Base-by-base conservation (phyloP, 2,113 vertebrate species). In the Agapornis roseicollis region DNA sequence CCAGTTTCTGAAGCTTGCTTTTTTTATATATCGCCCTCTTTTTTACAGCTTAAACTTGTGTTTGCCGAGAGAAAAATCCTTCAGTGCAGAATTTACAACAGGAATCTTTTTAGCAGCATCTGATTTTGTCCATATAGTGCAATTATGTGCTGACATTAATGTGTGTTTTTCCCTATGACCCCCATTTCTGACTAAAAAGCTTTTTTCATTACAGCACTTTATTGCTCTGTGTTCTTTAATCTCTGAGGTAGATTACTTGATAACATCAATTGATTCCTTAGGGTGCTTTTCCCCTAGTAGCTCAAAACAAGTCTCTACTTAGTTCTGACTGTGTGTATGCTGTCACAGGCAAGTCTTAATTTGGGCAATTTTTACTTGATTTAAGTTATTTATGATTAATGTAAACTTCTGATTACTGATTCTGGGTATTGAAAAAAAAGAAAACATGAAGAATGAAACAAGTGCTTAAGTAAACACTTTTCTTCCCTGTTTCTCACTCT, bases 141-240 rank as follows among this genome's bases (percentile, higher is more conserved):
- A 83, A 74, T 96, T 83, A 88, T 31, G 64, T 90, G 53, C 76
- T 95, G 79, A 72, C 69, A 73, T 85, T 84, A 96, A 86, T 85
- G 81, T 85, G 79, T 70, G 37, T 37, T 93, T 95, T 94, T 93
- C 60, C 65, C 61, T 94, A 5, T 93, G 94, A 86, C 79, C 64
- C 46, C 50, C 60, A 85, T 93, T 93, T 95, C 82, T 95, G 64
- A 78, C 91, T 95, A 64, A 58, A 95, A 94, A 88, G 79, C 72
- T 90, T 83, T 85, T 95, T 93, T 93, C 81, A 86, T 80, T 93
- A 74, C 64, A 60, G 50, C 50, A 52, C 28, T 61, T 88, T 84
- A 94, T 90, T 96, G 77, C 65, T 91, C 47, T 92, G 69, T 83
- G 77, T 92, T 95, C 69, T 92, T 92, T 86, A 92, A 86, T 95